Base-by-base conservation (phyloP, 2,113 vertebrate species). In the Vombatus ursinus region DNA sequence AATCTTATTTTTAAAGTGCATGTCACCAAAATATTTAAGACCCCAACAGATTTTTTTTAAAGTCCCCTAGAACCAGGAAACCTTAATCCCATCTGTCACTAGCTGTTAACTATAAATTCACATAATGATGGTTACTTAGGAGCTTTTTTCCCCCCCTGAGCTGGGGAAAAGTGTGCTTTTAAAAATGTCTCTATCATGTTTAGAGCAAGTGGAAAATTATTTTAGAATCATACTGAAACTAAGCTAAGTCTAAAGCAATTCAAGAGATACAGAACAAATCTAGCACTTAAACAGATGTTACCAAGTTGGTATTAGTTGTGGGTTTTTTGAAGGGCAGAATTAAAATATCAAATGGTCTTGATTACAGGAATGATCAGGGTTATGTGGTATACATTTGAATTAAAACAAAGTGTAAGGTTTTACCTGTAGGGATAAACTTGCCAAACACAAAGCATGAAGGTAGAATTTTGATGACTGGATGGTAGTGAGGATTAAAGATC, bases 1-100 rank as follows among this genome's bases (percentile, higher is more conserved):
- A 84, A 84, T 84, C 68, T 22, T 68, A 95, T 12, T 96, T 96
- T 90, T 93, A 51, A 95, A 94, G 84, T 95, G 9, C 3, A 31
- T 89, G 12, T n/a, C 47, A 93, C 53, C 90, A 94, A 95, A 95
- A 68, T 97, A 95, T 57, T 91, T 94, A 48, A 96, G 90, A 97
- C 49, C 48, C 96, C 47, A 93, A 47, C 92, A 96, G 48, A 84
- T 16, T 4, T 77, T 77, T n/a, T 96, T 95, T 92, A 95, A 31
- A 92, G 3, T 94, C 10, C 24, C 31, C 24, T 95, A 95, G 12
- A 93, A 51, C 54, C 31, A n/a, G 52, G 93, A 94, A 50, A 19
- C 25, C 2, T 50, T 95, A 93, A 48, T 94, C 50, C 93, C 52
- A 47, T 89, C 19, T 95, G 0, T 92, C 19, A 90, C 37, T 51